Evolutionary conservation across 2,797 vertebrate species (phyloP), one percentile per base, ranked within the genome.

Genomic region (Gephyroberyx darwinii): DNA sequence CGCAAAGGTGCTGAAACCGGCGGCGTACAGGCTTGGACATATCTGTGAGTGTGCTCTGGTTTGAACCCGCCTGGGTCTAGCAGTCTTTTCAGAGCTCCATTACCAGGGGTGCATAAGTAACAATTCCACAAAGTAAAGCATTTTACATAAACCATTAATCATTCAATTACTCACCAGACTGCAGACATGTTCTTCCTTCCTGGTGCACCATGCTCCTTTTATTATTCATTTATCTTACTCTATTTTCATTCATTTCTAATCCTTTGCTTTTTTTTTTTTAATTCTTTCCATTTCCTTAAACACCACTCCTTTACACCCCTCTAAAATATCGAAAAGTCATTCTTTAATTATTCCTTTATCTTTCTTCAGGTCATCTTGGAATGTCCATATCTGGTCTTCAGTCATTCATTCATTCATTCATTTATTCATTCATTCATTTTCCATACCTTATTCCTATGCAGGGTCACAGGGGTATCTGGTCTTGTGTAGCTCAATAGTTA

Each of bases 141-240:
- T 57, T 53, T 69, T 20, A 26, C 51, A 48, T 39, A 31, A 58
- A 54, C 56, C 9, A 41, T 47, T 48, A 63, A 57, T 65, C 33
- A 53, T 62, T 33, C 26, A 55, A 4, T 53, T 63, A 41, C 39
- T 37, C 31, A 31, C 14, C 26, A 50, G 60, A 14, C 52, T 30
- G 45, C 8, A 16, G 10, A 17, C 19, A 13, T 48, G 69, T 53
- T 47, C 0, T 41, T 61, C 5, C 2, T 31, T 26, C 31, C 10
- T 52, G 17, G 41, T 30, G n/a, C 45, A 26, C 33, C 12, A 17
- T 1, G 1, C 17, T 35, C 12, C 30, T 61, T 51, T 52, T 30
- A 19, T 26, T 22, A 10, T 54, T 26, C 30, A 13, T 50, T 4
- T 7, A 8, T n/a, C 48, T 48, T 60, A 8, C 2, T 14, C 10